phyloP scores from a whole-genome alignment of 2,797 vertebrate genomes.

The Galago senegalensis region DNA sequence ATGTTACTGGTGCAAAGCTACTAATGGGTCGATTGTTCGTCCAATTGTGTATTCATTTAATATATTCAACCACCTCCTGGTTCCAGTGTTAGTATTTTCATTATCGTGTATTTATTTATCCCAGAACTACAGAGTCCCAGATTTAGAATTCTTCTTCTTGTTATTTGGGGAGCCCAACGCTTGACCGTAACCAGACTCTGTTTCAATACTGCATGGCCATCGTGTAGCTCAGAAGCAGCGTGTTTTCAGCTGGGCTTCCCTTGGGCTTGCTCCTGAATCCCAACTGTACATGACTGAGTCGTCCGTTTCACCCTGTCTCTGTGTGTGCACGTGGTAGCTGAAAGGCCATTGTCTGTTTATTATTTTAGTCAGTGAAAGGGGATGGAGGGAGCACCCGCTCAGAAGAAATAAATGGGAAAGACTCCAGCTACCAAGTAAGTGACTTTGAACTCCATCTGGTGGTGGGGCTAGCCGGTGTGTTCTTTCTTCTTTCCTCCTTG shows the following conservation, averaged over 20 bases:
- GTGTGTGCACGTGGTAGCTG: slow-evolving; percentile 6
- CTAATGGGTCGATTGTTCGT: rapidly evolving
- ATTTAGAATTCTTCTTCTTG: background rate
- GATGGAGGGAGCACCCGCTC: slow-evolving; percentile 80
- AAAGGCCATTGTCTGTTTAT: slow-evolving; percentile 85
- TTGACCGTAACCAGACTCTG: background rate
- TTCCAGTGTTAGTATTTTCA: background rate
- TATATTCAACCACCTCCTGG: background rate
- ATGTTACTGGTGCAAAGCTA: background rate
- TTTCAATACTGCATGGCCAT: background rate
- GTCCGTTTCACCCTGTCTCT: background rate
- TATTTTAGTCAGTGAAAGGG: slow-evolving; percentile 90
- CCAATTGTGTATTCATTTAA: background rate
- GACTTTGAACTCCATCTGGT: slow-evolving; percentile 74
- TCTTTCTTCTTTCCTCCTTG: background rate
- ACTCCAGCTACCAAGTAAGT: slow-evolving; percentile 88
- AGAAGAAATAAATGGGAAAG: slow-evolving; percentile 85
- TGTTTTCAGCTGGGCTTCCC: background rate
- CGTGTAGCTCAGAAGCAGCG: rapidly evolving
- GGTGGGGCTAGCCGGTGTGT: slow-evolving; percentile 69
- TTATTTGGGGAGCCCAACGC: background rate
- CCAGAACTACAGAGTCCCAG: background rate
- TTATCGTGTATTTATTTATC: background rate
- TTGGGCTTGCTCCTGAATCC: background rate
- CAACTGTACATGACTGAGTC: background rate